phyloP scores from a whole-genome alignment of 2,113 vertebrate species.

The Lepidothrix coronata region DNA sequence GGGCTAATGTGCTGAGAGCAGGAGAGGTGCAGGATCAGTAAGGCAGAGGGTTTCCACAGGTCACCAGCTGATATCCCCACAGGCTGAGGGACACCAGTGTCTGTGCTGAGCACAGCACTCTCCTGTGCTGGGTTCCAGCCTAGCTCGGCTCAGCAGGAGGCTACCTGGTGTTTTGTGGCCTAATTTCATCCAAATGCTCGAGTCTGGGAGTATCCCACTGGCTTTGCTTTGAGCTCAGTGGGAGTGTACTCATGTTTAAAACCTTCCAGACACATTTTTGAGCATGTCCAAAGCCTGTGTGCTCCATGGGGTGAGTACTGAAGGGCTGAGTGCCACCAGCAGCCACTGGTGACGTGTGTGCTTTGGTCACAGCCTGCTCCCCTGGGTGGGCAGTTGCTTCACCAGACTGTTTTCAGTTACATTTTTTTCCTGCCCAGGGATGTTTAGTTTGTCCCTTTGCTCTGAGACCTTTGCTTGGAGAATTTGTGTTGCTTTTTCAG shows the following conservation, averaged over 20 bases:
- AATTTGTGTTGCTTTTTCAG: neutral
- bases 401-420: neutral
- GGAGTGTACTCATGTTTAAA: neutral
- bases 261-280: neutral
- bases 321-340: neutral
- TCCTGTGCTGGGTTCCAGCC: neutral
- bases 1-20: neutral
- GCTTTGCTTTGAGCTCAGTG: neutral
- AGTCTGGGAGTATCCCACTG: neutral
- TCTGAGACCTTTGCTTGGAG: neutral
- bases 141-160: neutral
- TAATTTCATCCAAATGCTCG: neutral
- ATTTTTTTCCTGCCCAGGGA: neutral
- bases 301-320: neutral
- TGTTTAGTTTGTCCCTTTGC: neutral
- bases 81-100: neutral
- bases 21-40: neutral
- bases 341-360: neutral
- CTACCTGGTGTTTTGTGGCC: neutral
- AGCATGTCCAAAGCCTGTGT: neutral
- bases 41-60: neutral
- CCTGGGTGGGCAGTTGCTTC: neutral
- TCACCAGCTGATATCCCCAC: constrained; percentile 5
- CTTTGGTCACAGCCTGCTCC: neutral
- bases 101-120: constrained; percentile 41